Evolutionary conservation across 2,888 invertebrate species (phyloP), one percentile per base, ranked within the genome.

Genomic region (Rambutsinella grinnellia): DNA sequence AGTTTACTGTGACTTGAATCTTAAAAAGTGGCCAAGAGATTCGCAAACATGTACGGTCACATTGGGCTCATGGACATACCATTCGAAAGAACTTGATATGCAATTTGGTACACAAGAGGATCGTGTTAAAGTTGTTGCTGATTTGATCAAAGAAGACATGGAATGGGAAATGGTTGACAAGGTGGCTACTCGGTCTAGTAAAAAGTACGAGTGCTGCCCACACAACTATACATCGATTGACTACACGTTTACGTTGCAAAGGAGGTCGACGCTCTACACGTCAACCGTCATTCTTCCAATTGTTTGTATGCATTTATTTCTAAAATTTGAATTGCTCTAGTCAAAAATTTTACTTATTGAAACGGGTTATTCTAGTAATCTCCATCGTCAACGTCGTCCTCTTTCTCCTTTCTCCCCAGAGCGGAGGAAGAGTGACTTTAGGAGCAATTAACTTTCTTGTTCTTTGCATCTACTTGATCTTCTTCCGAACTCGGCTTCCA

Each of bases 21-120:
- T 94, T 63, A 87, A 88, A 17, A 87, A 89, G 77, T 95, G 94
- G 94, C 95, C 95, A 0, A 90, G 88, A 57, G 95, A 95, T 86
- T 87, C 87, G 5, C 94, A 95, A 85, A 58, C 23, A 10, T 81
- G 81, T 28, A 60, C 54, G 2, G 87, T 94, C 75, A 90, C 89
- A 84, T 90, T 95, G 77, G 93, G 93, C 0, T 93, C 94, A 0
- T 92, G 94, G 90, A 90, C 91, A 0, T 90, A 91, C 85, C 88
- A 88, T 66, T 89, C 58, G 79, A 83, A 76, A 75, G 84, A 75
- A 47, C 51, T 78, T 17, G 77, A 79, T 56, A 69, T 80, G 57
- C 54, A 77, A 47, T 75, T 78, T 69, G 76, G 58, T 3, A 58
- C 67, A n/a, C 28, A 44, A 2, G 69, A 75, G 19, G 63, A 58